Evolutionary conservation across 2,113 vertebrate species (phyloP).

Genomic region (Crocuta crocuta): DNA sequence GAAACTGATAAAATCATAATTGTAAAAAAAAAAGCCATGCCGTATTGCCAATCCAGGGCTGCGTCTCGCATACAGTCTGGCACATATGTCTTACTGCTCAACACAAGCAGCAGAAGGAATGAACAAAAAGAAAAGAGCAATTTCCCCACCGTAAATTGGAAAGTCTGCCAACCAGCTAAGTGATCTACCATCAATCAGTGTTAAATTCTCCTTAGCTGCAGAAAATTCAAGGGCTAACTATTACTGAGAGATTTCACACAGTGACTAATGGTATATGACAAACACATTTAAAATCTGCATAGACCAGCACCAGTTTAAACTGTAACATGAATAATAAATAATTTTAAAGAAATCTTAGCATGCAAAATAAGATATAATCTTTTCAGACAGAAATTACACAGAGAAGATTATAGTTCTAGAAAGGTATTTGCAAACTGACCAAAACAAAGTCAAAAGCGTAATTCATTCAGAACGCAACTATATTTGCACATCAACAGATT

Average conservation of each 20-base stretch:
- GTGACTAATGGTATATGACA: slow-evolving; percentile 95
- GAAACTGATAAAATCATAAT: slow-evolving; percentile 88
- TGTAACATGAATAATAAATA: slow-evolving; percentile 87
- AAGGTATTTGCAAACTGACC: slow-evolving; percentile 80
- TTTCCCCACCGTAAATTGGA: slow-evolving; percentile 95
- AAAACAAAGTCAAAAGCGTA: slow-evolving; percentile 80
- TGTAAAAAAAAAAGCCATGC: slow-evolving; percentile 79
- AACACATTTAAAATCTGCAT: slow-evolving; percentile 93
- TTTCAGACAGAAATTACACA: slow-evolving; percentile 83
- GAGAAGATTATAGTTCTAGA: slow-evolving; percentile 81
- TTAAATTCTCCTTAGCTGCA: slow-evolving; percentile 93
- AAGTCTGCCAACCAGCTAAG: slow-evolving; percentile 95
- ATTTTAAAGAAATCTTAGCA: slow-evolving; percentile 82
- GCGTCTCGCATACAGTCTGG: slow-evolving; percentile 79
- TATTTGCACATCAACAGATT: slow-evolving; percentile 51
- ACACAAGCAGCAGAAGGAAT: slow-evolving; percentile 88
- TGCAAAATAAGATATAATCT: slow-evolving; percentile 87
- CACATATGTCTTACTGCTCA: slow-evolving; percentile 87
- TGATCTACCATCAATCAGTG: slow-evolving; percentile 96
- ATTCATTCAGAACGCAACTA: slow-evolving; percentile 67
- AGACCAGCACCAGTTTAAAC: slow-evolving; percentile 87
- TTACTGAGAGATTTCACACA: slow-evolving; percentile 92
- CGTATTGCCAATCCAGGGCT: slow-evolving; percentile 83
- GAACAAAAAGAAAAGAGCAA: slow-evolving; percentile 93
- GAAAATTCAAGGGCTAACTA: slow-evolving; percentile 91